A percentile compares a stretch with the other conserved stretches of the same genome.
Evolutionary conservation across 2,797 vertebrate species (phyloP).

Genomic region (Neomorphus geoffroyi): DNA sequence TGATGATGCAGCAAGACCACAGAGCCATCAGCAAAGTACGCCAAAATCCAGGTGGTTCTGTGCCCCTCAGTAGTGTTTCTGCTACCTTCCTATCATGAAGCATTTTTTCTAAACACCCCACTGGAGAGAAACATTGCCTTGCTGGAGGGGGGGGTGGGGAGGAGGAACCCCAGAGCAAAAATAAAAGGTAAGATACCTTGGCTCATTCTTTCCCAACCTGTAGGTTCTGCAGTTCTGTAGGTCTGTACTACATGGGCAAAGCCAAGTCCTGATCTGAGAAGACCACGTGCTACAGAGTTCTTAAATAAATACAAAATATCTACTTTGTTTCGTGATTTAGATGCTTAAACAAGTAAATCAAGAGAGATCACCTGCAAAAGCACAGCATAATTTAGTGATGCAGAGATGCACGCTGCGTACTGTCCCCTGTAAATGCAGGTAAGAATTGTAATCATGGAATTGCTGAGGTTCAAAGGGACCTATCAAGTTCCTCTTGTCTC

Average conservation of each 20-base stretch:
- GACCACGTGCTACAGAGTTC: not conserved
- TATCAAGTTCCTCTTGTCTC: not conserved
- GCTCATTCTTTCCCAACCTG: not conserved
- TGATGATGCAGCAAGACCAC: not conserved
- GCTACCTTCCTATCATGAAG: not conserved
- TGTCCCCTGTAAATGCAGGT: not conserved
- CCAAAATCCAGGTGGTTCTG: not conserved
- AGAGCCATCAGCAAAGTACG: not conserved
- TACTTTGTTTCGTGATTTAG: not conserved
- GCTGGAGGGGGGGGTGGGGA: not conserved
- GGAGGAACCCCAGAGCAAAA: not conserved
- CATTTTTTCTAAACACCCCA: not conserved
- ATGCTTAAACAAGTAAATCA: not conserved
- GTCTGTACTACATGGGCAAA: not conserved
- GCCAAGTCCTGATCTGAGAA: not conserved
- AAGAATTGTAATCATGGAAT: not conserved
- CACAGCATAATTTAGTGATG: conserved; percentile 44
- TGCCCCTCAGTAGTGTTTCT: not conserved
- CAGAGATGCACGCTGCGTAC: not conserved
- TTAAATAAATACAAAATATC: not conserved
- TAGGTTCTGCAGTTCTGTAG: no score
- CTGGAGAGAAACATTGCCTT: not conserved
- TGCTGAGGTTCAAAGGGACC: not conserved
- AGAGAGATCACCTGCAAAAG: not conserved
- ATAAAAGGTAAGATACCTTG: not conserved